A percentile compares a stretch with the other conserved stretches of the same genome.
Conservation (phyloP, 2,888 invertebrate species). For the Lymantria dispar region DNA sequence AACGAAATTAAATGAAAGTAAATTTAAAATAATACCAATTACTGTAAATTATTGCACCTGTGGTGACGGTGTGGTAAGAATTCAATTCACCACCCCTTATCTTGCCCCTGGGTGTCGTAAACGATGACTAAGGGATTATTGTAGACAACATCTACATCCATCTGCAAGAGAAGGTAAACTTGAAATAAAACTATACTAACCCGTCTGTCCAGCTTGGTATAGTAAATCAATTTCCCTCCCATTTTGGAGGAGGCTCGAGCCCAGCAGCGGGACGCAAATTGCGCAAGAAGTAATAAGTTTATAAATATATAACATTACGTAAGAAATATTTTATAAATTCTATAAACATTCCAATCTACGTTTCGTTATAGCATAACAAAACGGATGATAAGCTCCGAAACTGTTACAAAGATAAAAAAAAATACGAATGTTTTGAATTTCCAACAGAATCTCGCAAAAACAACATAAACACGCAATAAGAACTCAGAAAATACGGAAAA, state of each 20-base stretch:
- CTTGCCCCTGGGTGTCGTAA: no score
- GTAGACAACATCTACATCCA: no score
- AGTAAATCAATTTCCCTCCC: no score
- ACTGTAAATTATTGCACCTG: neutral
- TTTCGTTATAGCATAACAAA: slow-evolving; percentile 3
- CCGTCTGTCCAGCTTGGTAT: no score
- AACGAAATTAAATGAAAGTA: no score
- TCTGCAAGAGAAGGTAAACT: no score
- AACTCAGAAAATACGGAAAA: slow-evolving; percentile 60
- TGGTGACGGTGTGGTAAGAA: no score
- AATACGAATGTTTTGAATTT: slow-evolving; percentile 21
- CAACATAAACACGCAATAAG: slow-evolving; percentile 31
- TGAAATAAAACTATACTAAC: no score
- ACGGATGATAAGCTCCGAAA: slow-evolving; percentile 9
- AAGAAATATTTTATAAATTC: neutral
- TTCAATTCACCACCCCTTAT: no score
- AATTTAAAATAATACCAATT: neutral
- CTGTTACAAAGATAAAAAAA: slow-evolving; percentile 17
- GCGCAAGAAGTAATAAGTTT: neutral
- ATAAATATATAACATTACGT: neutral
- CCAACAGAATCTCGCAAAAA: slow-evolving; percentile 26
- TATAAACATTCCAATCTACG: slow-evolving; percentile 5
- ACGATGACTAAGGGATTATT: no score
- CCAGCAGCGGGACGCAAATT: no score
- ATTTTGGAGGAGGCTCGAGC: no score